A percentile compares a stretch with the other conserved stretches of the same genome.
phyloP scores from a whole-genome alignment of 2,797 vertebrate species.

The Amblyopsis hoosieri region DNA sequence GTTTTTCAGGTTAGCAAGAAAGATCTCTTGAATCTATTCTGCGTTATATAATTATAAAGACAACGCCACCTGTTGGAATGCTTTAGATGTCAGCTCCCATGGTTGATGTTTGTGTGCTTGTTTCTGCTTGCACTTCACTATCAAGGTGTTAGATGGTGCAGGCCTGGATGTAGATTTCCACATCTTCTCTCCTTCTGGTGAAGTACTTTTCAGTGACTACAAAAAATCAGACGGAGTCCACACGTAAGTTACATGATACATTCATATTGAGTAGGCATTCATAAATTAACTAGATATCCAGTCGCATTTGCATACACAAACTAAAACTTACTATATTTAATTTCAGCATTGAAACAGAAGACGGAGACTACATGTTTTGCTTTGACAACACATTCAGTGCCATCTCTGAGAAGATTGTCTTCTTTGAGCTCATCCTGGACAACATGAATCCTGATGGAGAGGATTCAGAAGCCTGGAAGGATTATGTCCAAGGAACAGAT shows the following conservation, averaged over 20 bases:
- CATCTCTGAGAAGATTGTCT: conserved; percentile 95
- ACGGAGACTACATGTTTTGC: conserved; percentile 98
- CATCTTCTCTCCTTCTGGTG: conserved; percentile 86
- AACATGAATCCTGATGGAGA: conserved; percentile 85
- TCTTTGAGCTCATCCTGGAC: conserved; percentile 97
- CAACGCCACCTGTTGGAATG: background rate
- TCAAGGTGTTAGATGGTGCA: conserved; percentile 93
- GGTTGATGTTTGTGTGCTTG: background rate
- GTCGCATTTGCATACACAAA: background rate
- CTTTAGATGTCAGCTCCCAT: background rate
- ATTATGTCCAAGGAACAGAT: conserved; percentile 90
- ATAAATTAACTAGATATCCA: background rate
- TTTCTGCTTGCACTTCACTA: background rate
- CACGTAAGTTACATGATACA: conserved; percentile 82
- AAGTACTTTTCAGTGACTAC: conserved; percentile 87
- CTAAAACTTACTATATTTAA: conserved; percentile 13
- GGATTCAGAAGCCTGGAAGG: conserved; percentile 92
- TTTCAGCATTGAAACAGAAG: conserved; percentile 89
- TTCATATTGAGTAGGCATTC: background rate
- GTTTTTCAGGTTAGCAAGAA: conserved; percentile 23
- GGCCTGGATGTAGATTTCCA: conserved; percentile 94
- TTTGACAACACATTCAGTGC: conserved; percentile 97
- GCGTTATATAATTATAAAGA: no score
- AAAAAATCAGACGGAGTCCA: conserved; percentile 96
- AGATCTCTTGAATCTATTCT: background rate